These are phyloP conservation scores for Galeopsomyia nigrocyanea DNA, from an alignment of 2,888 invertebrate genomes.

Conservation along the genomic window DNA sequence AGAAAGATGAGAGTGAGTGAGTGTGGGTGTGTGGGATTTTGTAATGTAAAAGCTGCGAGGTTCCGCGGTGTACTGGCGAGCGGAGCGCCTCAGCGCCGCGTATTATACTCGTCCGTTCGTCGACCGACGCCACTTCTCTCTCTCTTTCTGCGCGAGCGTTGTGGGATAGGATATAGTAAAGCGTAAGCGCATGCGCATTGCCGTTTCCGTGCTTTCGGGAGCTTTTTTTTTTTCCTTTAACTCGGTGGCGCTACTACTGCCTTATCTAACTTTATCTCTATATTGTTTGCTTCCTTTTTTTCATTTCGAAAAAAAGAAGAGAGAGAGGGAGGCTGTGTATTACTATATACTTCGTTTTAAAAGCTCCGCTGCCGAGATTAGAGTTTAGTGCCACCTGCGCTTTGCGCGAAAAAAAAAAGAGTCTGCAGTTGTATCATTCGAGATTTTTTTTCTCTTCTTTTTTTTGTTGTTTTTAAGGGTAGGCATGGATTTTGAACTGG, in stretches of 20 bases:
- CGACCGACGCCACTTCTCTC: constrained; percentile 18
- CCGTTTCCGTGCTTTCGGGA: constrained; percentile 26
- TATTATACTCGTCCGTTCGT: constrained; percentile 17
- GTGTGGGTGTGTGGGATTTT: not conserved
- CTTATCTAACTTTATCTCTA: not conserved
- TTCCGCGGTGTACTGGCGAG: constrained; percentile 61
- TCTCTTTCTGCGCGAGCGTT: not conserved
- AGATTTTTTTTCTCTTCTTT: too few relatives aligned
- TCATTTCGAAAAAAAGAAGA: not conserved
- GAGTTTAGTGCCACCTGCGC: too few relatives aligned
- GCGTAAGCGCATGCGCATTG: not conserved
- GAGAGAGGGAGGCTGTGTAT: not conserved
- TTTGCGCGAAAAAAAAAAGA: too few relatives aligned
- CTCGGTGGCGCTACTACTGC: not conserved
- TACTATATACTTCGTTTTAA: not conserved
- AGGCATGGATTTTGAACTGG: too few relatives aligned
- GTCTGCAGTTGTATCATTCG: too few relatives aligned
- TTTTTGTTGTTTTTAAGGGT: too few relatives aligned
- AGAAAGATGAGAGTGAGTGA: not conserved
- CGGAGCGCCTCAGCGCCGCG: constrained; percentile 43
- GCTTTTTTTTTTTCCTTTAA: constrained; percentile 50
- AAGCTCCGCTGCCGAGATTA: too few relatives aligned
- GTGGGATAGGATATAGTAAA: not conserved
- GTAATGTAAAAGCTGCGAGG: constrained; percentile 56
- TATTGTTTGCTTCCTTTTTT: not conserved